phyloP scores from a whole-genome alignment of 2,797 vertebrate species.

The Etheostoma perlongum region DNA sequence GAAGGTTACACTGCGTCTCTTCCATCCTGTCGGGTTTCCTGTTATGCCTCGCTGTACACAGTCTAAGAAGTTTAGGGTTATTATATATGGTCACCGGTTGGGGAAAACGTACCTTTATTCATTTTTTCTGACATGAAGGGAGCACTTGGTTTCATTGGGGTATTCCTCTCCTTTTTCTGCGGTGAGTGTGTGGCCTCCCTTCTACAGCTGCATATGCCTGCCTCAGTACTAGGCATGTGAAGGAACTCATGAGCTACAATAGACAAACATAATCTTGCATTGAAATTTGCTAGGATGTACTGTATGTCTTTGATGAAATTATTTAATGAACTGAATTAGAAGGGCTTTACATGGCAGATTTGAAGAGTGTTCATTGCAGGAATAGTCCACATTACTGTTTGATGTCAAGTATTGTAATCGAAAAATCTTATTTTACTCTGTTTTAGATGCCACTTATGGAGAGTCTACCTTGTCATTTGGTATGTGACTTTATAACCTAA shows the following conservation, averaged over 20 bases:
- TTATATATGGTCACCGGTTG: slow-evolving; percentile 71
- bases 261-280: slow-evolving; percentile 27
- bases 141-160: slow-evolving; percentile 81
- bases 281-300: slow-evolving; percentile 12
- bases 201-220: slow-evolving; percentile 67
- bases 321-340: slow-evolving; percentile 9
- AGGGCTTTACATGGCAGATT: slow-evolving; percentile 1
- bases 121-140: slow-evolving; percentile 86
- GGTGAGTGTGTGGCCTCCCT: slow-evolving; percentile 84
- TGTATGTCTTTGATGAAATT: background rate
- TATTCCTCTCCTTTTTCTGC: slow-evolving; percentile 82
- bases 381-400: background rate
- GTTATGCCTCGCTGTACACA: slow-evolving; percentile 81
- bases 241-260: slow-evolving; percentile 44
- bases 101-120: slow-evolving; percentile 70
- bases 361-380: background rate
- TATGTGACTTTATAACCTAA: slow-evolving; percentile 50
- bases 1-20: slow-evolving; percentile 75
- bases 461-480: slow-evolving; percentile 11
- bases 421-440: slow-evolving; percentile 22
- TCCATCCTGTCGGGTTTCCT: slow-evolving; percentile 82
- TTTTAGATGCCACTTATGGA: slow-evolving; percentile 66
- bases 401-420: slow-evolving; percentile 26
- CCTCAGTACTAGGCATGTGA: slow-evolving; percentile 42
- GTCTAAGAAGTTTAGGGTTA: slow-evolving; percentile 70